A percentile compares a stretch with the other conserved stretches of the same genome.
Evolutionary conservation across 2,797 vertebrate genomes (phyloP).

Genomic region (Phrynocephalus guinanensis): DNA sequence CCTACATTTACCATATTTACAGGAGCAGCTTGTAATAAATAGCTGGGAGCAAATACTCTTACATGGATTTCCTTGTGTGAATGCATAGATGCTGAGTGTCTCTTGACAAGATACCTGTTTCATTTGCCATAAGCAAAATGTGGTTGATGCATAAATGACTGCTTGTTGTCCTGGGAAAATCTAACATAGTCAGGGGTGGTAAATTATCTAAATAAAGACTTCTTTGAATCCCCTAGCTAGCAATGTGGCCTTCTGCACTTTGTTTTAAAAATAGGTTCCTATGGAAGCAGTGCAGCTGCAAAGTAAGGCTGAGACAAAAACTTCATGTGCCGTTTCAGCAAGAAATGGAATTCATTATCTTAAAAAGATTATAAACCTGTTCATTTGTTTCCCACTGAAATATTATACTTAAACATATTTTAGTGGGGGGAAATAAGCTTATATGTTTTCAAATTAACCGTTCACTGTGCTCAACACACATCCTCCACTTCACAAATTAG

Average conservation of each 20-base stretch:
- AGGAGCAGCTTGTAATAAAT: background rate
- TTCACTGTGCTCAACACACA: too few relatives aligned
- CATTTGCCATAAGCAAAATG: background rate
- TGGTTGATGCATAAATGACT: background rate
- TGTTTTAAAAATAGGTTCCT: background rate
- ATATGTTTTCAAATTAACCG: background rate
- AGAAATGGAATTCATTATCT: background rate
- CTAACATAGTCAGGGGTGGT: background rate
- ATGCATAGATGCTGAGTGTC: too few relatives aligned
- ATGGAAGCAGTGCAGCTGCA: background rate
- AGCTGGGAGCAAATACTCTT: background rate
- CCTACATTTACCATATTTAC: background rate
- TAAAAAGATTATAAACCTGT: slow-evolving; percentile 34
- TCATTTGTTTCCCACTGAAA: slow-evolving; percentile 14
- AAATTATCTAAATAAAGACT: background rate
- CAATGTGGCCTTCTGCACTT: background rate
- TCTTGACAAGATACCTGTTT: background rate
- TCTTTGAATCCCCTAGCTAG: background rate
- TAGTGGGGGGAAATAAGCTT: background rate
- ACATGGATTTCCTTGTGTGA: background rate
- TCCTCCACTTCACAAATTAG: too few relatives aligned
- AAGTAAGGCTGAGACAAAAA: background rate
- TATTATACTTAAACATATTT: slow-evolving; percentile 25
- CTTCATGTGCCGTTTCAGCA: background rate
- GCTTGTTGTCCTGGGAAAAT: background rate